Evolutionary conservation across 1,140 invertebrate genomes (phyloP).

Genomic region (Lerema accius): DNA sequence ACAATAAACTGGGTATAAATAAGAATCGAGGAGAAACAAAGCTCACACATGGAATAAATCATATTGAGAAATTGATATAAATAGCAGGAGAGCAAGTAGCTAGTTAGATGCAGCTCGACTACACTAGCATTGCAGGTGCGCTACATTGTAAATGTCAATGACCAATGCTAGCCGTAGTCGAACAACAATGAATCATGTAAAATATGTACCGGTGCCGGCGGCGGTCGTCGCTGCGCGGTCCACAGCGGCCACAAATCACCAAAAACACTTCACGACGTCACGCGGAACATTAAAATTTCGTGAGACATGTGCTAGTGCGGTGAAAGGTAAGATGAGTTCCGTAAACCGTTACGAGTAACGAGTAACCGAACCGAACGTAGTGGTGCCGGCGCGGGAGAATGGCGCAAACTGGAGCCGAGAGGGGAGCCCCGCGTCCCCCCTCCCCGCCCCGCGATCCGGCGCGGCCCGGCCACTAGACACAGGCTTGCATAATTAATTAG

Average conservation of each 20-base stretch:
- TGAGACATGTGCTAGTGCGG: constrained; percentile 68
- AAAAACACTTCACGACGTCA: constrained; percentile 76
- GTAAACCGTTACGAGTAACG: constrained; percentile 68
- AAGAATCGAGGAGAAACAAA: not conserved
- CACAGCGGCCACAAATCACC: constrained; percentile 73
- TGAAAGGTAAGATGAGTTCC: constrained; percentile 76
- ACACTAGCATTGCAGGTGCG: constrained; percentile 28
- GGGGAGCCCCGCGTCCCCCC: constrained; percentile 42
- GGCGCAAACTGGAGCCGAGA: constrained; percentile 71
- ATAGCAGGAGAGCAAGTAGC: constrained; percentile 24
- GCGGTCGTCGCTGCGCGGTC: constrained; percentile 44
- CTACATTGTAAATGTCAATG: constrained; percentile 47
- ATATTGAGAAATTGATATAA: constrained; percentile 21
- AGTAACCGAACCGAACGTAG: constrained; percentile 71
- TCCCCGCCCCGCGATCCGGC: constrained; percentile 28
- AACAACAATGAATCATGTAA: constrained; percentile 56
- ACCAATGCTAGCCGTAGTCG: constrained; percentile 55
- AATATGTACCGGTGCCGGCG: constrained; percentile 55
- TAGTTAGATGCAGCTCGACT: constrained; percentile 10
- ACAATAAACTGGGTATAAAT: constrained; percentile 22
- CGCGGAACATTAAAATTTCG: constrained; percentile 60
- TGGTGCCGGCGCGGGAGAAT: constrained; percentile 73
- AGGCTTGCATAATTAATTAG: constrained; percentile 79
- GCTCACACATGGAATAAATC: constrained; percentile 12
- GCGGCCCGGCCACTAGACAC: constrained; percentile 68